Evolutionary conservation across 2,113 vertebrate genomes (phyloP).

Genomic region (Trochalopteron elliotii): DNA sequence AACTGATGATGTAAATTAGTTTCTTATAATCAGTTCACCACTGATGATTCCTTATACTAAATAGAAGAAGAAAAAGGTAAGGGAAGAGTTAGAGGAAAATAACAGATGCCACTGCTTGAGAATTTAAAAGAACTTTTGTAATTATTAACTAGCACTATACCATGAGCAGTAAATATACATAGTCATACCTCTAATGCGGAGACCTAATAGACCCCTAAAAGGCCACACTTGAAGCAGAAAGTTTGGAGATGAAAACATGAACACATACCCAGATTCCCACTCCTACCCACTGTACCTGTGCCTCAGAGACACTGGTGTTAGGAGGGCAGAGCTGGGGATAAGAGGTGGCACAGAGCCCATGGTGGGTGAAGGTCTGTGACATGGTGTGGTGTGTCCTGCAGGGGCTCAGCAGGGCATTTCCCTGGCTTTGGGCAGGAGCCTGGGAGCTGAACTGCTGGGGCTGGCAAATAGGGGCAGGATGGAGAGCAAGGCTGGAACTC

Average conservation of each 20-base stretch:
- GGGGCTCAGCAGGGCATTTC: rapidly evolving
- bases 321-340: neutral
- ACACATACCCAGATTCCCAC: neutral
- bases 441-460: neutral
- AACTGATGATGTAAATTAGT: neutral
- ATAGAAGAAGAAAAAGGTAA: neutral
- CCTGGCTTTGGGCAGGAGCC: neutral
- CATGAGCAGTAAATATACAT: neutral
- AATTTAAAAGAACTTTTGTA: neutral
- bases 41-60: neutral
- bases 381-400: rapidly evolving
- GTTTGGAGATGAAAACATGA: neutral
- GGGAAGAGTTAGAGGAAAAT: neutral
- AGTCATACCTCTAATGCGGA: neutral
- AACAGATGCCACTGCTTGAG: neutral
- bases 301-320: rapidly evolving
- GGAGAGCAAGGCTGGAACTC: neutral
- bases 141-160: neutral
- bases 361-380: neutral
- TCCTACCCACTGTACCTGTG: neutral
- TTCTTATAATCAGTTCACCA: constrained; percentile 13
- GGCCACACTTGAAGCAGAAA: neutral
- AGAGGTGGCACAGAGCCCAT: neutral
- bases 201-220: neutral
- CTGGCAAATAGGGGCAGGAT: neutral